Conservation (phyloP, 2,888 invertebrate genomes). For the Heliconius aoede region DNA sequence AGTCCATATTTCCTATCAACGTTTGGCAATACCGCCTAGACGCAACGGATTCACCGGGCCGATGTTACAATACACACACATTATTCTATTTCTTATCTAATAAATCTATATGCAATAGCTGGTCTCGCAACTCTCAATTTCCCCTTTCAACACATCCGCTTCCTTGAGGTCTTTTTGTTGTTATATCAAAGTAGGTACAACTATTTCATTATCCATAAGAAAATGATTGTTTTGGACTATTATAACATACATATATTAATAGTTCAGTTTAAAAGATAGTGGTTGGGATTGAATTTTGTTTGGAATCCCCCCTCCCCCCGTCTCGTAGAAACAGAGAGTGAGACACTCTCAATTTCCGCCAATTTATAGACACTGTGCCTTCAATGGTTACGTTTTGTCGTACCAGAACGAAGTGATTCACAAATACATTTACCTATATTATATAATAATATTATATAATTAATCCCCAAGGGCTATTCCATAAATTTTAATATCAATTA, state of each 20-base stretch:
- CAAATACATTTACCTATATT: neutral
- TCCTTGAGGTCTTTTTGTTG: constrained; percentile 31
- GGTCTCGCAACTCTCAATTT: constrained; percentile 47
- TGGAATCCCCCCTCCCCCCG: no score
- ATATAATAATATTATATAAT: neutral
- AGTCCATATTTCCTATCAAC: constrained; percentile 70
- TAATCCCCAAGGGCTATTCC: neutral
- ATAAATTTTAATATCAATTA: neutral
- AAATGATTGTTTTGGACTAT: neutral
- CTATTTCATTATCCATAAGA: neutral
- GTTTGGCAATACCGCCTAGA: constrained; percentile 60
- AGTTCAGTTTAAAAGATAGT: neutral
- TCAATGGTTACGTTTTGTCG: no score
- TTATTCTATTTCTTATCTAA: constrained; percentile 72
- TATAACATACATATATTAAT: neutral
- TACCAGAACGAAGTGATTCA: no score
- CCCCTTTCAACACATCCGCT: constrained; percentile 43
- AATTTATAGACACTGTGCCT: neutral
- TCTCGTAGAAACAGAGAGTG: neutral
- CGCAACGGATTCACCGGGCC: constrained; percentile 58
- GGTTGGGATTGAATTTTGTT: neutral
- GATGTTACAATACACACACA: constrained; percentile 69
- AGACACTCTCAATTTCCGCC: no score
- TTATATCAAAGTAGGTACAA: neutral
- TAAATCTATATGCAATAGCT: constrained; percentile 68